Evolutionary conservation across 1,140 invertebrate genomes (phyloP), one percentile per base, ranked within the genome.

Genomic region (Vanessa atalanta): DNA sequence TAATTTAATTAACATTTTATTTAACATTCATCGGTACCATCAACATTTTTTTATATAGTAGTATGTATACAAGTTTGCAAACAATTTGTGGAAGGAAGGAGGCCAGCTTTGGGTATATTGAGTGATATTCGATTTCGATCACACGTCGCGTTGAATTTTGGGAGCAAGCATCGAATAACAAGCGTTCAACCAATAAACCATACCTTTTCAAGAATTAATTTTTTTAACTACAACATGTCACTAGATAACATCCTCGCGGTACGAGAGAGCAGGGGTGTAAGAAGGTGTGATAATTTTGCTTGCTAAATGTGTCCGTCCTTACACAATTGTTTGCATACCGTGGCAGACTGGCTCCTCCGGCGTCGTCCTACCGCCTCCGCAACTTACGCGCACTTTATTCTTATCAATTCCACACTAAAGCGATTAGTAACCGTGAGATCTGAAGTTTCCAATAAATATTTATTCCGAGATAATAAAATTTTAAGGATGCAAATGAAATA

Each of bases 41-140:
- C 31, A 70, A 75, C 67, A 70, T 51, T 60, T 57, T 70, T 47
- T 69, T 65, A 60, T 73, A 73, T 64, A 70, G 60, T 73, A 71
- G 57, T 75, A 75, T 75, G 57, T 75, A 75, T 75, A 75, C 64
- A 76, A 65, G 84, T 91, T 90, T 96, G 96, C 96, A 96, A 97
- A 96, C 96, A 97, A 96, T 96, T 96, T 96, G 96, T 96, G 95
- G 73, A 95, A 96, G 96, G 96, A 95, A 95, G 96, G 95, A 96
- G 96, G 95, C 95, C 94, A 94, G 94, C 94, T 94, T 94, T 93
- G 93, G 93, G 94, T 93, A 82, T 78, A 76, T 73, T 68, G 80
- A 72, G 76, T 68, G 72, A 70, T 73, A 84, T 77, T 79, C 85
- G 84, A 78, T 83, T 84, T 86, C 78, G 79, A 89, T 83, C 77